Evolutionary conservation across 92 coral and sea anemone genomes (phyloP).

Genomic region (Porites rus): DNA sequence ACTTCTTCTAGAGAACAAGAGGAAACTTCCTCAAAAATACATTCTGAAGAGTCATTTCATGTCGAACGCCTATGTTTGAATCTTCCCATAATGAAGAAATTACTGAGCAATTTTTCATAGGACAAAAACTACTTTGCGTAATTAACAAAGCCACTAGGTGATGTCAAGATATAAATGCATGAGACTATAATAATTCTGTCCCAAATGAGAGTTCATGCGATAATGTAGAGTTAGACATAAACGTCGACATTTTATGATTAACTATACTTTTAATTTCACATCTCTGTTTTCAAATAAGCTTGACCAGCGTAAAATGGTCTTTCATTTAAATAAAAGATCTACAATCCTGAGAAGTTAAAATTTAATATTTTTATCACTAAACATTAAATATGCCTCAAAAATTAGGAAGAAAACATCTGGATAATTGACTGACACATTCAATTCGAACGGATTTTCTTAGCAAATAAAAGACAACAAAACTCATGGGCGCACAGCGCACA

Average conservation of each 20-base stretch:
- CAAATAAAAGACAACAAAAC: too few relatives aligned
- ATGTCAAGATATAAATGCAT: neutral
- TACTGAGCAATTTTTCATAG: neutral
- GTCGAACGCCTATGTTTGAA: neutral
- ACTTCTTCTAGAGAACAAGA: neutral
- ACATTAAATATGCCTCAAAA: too few relatives aligned
- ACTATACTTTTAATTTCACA: neutral
- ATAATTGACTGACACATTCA: too few relatives aligned
- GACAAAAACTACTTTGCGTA: neutral
- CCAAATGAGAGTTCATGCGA: neutral
- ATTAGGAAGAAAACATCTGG: too few relatives aligned
- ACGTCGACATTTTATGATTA: slow-evolving; percentile 19
- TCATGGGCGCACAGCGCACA: too few relatives aligned
- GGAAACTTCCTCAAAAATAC: neutral
- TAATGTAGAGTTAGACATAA: neutral
- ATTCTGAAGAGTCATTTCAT: neutral
- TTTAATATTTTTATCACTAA: too few relatives aligned
- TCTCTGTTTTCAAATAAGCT: neutral
- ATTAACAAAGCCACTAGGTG: neutral
- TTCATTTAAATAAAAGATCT: neutral
- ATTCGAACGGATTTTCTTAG: too few relatives aligned
- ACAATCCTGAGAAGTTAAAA: too few relatives aligned
- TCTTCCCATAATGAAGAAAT: neutral
- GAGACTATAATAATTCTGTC: neutral
- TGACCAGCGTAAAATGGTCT: neutral